Percentiles rank a stretch among this genome's conserved stretches.
Conservation (phyloP, 2,113 vertebrate species). For the Cyprinodon tularosa region DNA sequence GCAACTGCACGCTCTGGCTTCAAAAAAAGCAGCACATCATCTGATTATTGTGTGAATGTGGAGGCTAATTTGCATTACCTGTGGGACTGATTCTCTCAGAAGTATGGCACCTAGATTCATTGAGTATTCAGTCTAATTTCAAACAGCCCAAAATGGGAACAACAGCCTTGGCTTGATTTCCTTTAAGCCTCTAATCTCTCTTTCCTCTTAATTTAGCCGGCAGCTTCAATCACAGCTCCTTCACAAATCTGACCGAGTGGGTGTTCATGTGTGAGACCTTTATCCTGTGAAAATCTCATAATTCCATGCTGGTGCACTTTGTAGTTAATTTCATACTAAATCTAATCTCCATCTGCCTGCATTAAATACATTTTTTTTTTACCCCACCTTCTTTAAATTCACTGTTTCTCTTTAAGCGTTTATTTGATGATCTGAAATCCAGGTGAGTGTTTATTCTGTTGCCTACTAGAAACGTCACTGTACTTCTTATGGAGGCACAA, state of each 20-base stretch:
- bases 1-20: slow-evolving; percentile 31
- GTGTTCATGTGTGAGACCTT: slow-evolving; percentile 58
- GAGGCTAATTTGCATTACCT: slow-evolving; percentile 64
- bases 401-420: not conserved
- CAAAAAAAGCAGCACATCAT: slow-evolving; percentile 63
- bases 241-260: slow-evolving; percentile 60
- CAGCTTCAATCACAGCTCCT: slow-evolving; percentile 66
- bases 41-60: slow-evolving; percentile 58
- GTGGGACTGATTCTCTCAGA: slow-evolving; percentile 64
- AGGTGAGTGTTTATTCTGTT: not conserved
- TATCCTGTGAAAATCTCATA: slow-evolving; percentile 54
- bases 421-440: not conserved
- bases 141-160: slow-evolving; percentile 67
- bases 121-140: slow-evolving; percentile 65
- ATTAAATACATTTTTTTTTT: slow-evolving; percentile 2
- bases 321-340: slow-evolving; percentile 24
- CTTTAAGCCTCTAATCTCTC: slow-evolving; percentile 70
- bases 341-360: not conserved
- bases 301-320: slow-evolving; percentile 43
- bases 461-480: not conserved
- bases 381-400: not conserved
- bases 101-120: slow-evolving; percentile 60
- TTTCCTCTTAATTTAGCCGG: slow-evolving; percentile 67
- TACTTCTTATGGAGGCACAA: not conserved
- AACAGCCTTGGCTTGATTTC: slow-evolving; percentile 70